Percentiles rank a stretch among this genome's conserved stretches.
These are phyloP conservation scores for Pocillopora meandrina DNA, from an alignment of 92 coral and sea anemone genomes.

Conservation along the genomic window DNA sequence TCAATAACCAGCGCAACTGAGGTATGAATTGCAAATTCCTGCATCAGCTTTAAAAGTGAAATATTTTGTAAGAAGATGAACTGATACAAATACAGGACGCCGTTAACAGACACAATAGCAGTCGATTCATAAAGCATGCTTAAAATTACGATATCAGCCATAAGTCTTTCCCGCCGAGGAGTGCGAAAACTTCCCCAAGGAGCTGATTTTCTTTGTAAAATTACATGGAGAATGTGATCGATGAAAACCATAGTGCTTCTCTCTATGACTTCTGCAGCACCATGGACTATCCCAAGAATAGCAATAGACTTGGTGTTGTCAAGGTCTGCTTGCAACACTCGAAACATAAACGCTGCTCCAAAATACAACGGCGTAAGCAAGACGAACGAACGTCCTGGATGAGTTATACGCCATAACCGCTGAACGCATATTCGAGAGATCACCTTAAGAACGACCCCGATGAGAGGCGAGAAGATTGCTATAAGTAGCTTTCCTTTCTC, in stretches of 20 bases:
- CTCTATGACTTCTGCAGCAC: too few species aligned
- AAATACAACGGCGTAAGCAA: too few species aligned
- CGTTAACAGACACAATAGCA: constrained; percentile 31
- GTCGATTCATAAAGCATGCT: constrained; percentile 35
- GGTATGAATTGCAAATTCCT: not conserved
- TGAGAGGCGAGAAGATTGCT: too few species aligned
- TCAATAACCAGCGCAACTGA: constrained; percentile 28
- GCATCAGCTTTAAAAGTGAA: not conserved
- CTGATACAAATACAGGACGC: constrained; percentile 27
- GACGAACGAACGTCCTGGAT: too few species aligned
- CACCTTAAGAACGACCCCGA: too few species aligned
- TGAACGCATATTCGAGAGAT: too few species aligned
- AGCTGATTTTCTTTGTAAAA: not conserved
- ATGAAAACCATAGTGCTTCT: constrained; percentile 1
- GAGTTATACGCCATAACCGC: too few species aligned
- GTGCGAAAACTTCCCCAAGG: constrained; percentile 43
- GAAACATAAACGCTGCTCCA: too few species aligned
- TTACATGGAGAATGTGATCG: not conserved
- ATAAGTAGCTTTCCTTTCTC: not conserved
- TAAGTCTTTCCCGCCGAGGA: constrained; percentile 46
- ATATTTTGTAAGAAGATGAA: not conserved
- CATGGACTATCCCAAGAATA: constrained; percentile 11
- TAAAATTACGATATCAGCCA: constrained; percentile 45
- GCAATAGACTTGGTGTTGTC: not conserved
- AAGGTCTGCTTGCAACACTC: constrained; percentile 12